Base-by-base conservation (phyloP, 2,113 vertebrate species). In the Lagopus leucura region DNA sequence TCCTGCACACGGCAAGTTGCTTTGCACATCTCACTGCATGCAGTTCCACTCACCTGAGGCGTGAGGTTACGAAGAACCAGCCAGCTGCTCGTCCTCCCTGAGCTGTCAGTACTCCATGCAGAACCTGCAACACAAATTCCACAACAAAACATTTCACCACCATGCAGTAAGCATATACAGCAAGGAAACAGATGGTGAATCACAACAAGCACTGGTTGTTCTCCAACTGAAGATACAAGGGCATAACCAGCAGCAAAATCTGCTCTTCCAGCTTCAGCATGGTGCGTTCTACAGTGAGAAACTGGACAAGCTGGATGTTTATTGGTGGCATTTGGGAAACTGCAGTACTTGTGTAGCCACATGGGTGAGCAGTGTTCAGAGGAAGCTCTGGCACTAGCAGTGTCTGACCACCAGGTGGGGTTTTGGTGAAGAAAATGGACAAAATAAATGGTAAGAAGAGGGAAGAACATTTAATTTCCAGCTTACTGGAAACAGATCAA, bases 41-140 rank as follows among this genome's bases (percentile, higher is more conserved):
- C 24, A 22, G 0, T 30, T 30, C 38, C 43, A 25, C 24, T 91
- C 97, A 99, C 99, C 98, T 99, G 99, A 96, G 99, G 99, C 7
- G 99, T 99, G 96, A 99, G 99, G 97, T 99, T 99, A 89, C 99
- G 98, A 92, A 99, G 98, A 86, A 99, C 99, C 94, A 99, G 98
- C 99, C 99, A 99, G 98, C 99, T 99, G 98, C 98, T 99, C 88
- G 98, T 99, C 95, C 99, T 99, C 97, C 98, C 99, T 95, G 99
- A 98, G 98, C 98, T 98, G 97, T 99, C 99, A 27, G 99, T 98
- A 89, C 99, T 99, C 99, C 99, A 99, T 8, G 99, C 98, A 93
- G 99, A 98, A 97, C 98, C 99, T 99, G 94, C 69, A 55, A 65
- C 43, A 75, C 75, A 82, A 92, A 94, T 64, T 2, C 55, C 80